Percentiles rank a stretch among this genome's conserved stretches.
phyloP scores from a whole-genome alignment of 1,140 invertebrate genomes.

The Monochamus saltuarius region DNA sequence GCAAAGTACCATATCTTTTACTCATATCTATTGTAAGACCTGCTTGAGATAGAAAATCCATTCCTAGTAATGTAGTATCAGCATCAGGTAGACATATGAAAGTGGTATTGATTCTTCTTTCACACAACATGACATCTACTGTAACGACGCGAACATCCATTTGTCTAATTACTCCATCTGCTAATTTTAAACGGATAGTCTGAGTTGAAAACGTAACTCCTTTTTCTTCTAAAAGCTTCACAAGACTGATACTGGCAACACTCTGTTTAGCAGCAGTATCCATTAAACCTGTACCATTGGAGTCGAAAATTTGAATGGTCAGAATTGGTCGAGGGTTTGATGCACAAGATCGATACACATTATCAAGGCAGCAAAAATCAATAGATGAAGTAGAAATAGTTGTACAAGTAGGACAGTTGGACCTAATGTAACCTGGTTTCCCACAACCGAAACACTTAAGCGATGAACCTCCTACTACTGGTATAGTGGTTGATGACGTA shows the following conservation, averaged over 20 bases:
- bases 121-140: neutral
- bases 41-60: neutral
- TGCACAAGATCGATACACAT: neutral
- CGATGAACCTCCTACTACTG: too few species aligned
- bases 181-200: neutral
- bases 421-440: neutral
- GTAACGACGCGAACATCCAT: too few species aligned
- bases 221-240: neutral
- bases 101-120: neutral
- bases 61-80: neutral
- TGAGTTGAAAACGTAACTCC: neutral
- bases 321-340: neutral
- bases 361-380: neutral
- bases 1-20: neutral
- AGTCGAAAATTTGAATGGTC: neutral
- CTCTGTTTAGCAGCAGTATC: conserved; percentile 8
- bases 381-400: too few species aligned
- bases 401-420: conserved; percentile 13
- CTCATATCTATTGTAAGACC: neutral
- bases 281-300: neutral
- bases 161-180: neutral
- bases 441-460: conserved; percentile 9
- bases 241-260: neutral
- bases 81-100: neutral
- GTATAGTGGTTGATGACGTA: too few species aligned